Conservation (phyloP, 2,888 invertebrate genomes). For the Dinocampus coccinellae region DNA sequence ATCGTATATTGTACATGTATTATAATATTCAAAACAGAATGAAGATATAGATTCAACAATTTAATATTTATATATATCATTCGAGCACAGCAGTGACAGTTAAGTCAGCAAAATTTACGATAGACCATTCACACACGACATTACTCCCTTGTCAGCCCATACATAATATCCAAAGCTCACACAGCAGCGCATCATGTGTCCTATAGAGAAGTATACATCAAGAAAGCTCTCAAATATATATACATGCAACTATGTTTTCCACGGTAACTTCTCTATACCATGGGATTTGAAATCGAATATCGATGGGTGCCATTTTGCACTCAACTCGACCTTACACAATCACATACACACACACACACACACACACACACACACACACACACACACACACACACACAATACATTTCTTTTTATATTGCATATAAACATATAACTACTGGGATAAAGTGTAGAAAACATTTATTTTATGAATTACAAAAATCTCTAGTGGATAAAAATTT, state of each 20-base stretch:
- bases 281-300: conserved; percentile 4
- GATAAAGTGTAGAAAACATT: not conserved
- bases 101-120: conserved; percentile 19
- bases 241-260: not conserved
- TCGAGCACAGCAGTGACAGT: not conserved
- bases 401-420: not conserved
- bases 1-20: no score
- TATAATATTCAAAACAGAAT: no score
- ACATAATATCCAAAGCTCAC: conserved; percentile 15
- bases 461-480: not conserved
- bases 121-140: conserved; percentile 13
- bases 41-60: no score
- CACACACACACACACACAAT: no score
- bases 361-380: no score
- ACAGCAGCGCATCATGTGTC: not conserved
- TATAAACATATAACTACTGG: not conserved
- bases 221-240: not conserved
- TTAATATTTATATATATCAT: not conserved
- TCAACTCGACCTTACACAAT: no score
- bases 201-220: not conserved
- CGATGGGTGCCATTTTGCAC: not conserved
- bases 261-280: not conserved
- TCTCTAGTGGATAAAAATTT: not conserved
- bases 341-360: no score
- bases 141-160: conserved; percentile 22